These are phyloP conservation scores for Heliornis fulica DNA, from an alignment of 2,113 vertebrate species.

Conservation along the genomic window DNA sequence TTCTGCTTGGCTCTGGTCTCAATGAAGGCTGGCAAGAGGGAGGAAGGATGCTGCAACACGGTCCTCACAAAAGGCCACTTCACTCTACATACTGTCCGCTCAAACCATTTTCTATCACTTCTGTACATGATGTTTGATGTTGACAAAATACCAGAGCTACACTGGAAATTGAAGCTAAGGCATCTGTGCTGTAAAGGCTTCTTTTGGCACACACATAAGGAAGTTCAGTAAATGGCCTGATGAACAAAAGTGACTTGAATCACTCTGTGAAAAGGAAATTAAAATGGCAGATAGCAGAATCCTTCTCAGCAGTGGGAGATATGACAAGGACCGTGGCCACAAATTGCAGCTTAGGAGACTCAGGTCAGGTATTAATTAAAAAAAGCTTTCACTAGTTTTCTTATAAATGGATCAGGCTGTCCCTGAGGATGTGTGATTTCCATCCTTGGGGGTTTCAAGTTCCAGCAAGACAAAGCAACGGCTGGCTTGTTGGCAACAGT, in stretches of 20 bases:
- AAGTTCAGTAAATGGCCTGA: background rate
- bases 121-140: background rate
- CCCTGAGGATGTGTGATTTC: background rate
- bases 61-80: fast-evolving
- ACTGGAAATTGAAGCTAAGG: background rate
- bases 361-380: background rate
- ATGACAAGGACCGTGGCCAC: background rate
- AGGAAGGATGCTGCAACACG: background rate
- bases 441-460: background rate
- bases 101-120: background rate
- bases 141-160: background rate
- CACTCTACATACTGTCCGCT: background rate
- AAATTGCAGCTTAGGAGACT: background rate
- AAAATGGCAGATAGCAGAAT: background rate
- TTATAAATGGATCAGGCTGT: background rate
- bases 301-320: background rate
- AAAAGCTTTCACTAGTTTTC: background rate
- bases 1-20: background rate
- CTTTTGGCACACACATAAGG: background rate
- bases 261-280: background rate
- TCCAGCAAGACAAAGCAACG: background rate
- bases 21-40: background rate
- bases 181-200: background rate
- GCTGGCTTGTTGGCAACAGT: background rate
- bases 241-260: background rate